Evolutionary conservation across 2,113 vertebrate species (phyloP).

Genomic region (Chamaea fasciata): DNA sequence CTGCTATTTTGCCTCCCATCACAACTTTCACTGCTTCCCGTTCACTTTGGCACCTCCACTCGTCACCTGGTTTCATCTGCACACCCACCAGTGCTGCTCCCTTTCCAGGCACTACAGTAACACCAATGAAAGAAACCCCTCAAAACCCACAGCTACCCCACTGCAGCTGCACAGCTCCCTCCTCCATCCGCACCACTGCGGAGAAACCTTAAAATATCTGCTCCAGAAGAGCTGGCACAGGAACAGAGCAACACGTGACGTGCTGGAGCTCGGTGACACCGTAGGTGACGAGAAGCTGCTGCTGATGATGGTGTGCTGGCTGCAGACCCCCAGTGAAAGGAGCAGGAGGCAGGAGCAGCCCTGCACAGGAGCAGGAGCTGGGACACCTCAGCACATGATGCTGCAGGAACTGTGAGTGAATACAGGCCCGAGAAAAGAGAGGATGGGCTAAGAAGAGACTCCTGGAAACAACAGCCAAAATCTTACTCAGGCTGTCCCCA

Average conservation of each 20-base stretch:
- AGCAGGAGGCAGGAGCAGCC: neutral
- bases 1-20: neutral
- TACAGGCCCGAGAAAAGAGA: fast-evolving
- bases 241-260: neutral
- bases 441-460: neutral
- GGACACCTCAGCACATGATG: fast-evolving
- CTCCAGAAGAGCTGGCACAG: neutral
- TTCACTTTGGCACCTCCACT: neutral
- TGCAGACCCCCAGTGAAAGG: neutral
- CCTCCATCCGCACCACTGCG: neutral
- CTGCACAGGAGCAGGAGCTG: neutral
- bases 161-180: neutral
- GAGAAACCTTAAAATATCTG: neutral
- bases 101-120: neutral
- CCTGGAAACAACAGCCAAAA: neutral
- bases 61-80: neutral
- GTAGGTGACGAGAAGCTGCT: neutral
- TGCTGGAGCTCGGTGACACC: neutral
- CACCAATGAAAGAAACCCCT: neutral
- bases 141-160: neutral
- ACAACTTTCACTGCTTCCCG: neutral
- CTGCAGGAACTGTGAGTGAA: neutral
- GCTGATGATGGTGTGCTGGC: neutral
- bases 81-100: neutral
- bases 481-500: neutral